These are phyloP conservation scores for Laupala kohalensis DNA, from an alignment of 1,140 invertebrate genomes.

Conservation along the genomic window DNA sequence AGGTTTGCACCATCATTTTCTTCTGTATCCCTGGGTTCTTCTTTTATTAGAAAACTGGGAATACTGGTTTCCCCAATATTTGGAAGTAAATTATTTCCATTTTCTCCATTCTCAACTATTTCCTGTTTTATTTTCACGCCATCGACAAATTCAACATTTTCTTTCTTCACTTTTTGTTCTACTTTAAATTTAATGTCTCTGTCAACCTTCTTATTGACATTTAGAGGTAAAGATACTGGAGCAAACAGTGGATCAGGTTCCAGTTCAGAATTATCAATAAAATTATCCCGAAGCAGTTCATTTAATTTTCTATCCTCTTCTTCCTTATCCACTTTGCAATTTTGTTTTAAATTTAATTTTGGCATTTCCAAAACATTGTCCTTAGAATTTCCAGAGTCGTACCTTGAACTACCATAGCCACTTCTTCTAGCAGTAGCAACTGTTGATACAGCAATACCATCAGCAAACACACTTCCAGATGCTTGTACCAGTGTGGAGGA, in stretches of 20 bases:
- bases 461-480: neutral
- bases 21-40: neutral
- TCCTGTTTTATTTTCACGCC: neutral
- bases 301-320: conserved; percentile 21
- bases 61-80: neutral
- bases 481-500: neutral
- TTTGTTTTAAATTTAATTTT: neutral
- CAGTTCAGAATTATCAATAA: conserved; percentile 18
- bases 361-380: neutral
- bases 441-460: neutral
- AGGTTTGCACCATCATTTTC: neutral
- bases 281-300: conserved; percentile 20
- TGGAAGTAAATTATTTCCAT: neutral
- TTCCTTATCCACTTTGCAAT: conserved; percentile 18
- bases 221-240: conserved; percentile 18
- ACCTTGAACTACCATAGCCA: too few relatives aligned
- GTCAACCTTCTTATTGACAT: neutral
- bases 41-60: too few relatives aligned
- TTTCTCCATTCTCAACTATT: neutral
- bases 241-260: conserved; percentile 17
- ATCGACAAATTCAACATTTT: neutral
- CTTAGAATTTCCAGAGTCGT: neutral
- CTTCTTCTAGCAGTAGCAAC: neutral
- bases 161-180: neutral
- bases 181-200: neutral